These are phyloP conservation scores for Odontocolon sp. DNA, from an alignment of 2,888 invertebrate genomes.

Conservation along the genomic window DNA sequence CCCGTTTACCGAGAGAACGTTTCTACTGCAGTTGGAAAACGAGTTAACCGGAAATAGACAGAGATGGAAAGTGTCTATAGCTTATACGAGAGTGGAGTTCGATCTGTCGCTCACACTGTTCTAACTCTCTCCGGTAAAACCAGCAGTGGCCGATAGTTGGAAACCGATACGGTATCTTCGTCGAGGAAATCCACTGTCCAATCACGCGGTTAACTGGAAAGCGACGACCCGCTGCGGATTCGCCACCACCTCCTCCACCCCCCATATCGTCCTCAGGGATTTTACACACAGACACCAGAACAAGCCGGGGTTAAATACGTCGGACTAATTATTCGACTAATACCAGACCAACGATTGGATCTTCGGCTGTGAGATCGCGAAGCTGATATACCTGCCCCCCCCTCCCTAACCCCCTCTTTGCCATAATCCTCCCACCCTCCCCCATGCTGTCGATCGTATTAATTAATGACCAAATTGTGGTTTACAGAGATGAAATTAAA, in stretches of 20 bases:
- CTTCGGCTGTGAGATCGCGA: background rate
- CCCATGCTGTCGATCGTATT: background rate
- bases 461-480: too few relatives aligned
- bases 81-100: slow-evolving; percentile 13
- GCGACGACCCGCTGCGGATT: background rate
- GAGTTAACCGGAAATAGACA: background rate
- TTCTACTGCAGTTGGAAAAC: background rate
- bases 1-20: slow-evolving; percentile 6
- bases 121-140: background rate
- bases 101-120: background rate
- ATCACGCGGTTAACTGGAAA: slow-evolving; percentile 31
- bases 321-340: slow-evolving; percentile 36
- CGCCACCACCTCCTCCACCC: background rate
- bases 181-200: slow-evolving; percentile 38
- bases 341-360: slow-evolving; percentile 1
- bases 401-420: background rate
- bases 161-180: slow-evolving; percentile 28
- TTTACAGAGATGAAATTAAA: too few relatives aligned
- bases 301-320: slow-evolving; percentile 13
- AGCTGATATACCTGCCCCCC: slow-evolving; percentile 13
- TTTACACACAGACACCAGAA: background rate
- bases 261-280: slow-evolving; percentile 2
- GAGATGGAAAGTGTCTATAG: background rate
- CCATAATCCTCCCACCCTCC: background rate
- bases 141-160: slow-evolving; percentile 20